Conservation (phyloP, 2,888 invertebrate species). For the Cotesia congregata region DNA sequence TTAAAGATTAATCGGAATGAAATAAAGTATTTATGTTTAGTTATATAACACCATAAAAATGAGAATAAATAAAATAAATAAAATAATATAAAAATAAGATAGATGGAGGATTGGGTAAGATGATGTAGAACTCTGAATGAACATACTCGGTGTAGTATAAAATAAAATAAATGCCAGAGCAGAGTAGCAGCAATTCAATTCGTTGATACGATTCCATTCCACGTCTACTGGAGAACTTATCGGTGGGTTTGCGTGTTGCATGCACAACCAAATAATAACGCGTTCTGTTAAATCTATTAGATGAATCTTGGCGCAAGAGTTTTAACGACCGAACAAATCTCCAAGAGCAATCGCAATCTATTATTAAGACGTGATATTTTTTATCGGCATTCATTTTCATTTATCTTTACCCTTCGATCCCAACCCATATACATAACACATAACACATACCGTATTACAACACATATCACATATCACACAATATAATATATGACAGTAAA, state of each 20-base stretch:
- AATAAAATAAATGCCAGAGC: conserved; percentile 8
- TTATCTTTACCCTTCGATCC: neutral
- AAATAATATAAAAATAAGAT: neutral
- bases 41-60: too few relatives aligned
- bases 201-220: conserved; percentile 48
- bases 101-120: conserved; percentile 44
- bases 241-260: conserved; percentile 58
- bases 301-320: conserved; percentile 42
- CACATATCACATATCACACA: too few relatives aligned
- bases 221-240: conserved; percentile 40
- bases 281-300: conserved; percentile 61
- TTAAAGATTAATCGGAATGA: conserved; percentile 1
- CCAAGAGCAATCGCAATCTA: neutral
- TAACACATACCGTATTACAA: too few relatives aligned
- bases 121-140: conserved; percentile 8
- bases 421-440: too few relatives aligned
- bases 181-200: conserved; percentile 52
- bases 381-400: conserved; percentile 11
- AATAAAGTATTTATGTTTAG: neutral
- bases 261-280: conserved; percentile 62
- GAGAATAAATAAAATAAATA: too few relatives aligned
- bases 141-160: neutral
- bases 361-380: conserved; percentile 38
- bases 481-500: too few relatives aligned
- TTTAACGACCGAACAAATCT: conserved; percentile 45